These are phyloP conservation scores for Argyresthia albistria DNA, from an alignment of 2,888 invertebrate species.

Conservation along the genomic window DNA sequence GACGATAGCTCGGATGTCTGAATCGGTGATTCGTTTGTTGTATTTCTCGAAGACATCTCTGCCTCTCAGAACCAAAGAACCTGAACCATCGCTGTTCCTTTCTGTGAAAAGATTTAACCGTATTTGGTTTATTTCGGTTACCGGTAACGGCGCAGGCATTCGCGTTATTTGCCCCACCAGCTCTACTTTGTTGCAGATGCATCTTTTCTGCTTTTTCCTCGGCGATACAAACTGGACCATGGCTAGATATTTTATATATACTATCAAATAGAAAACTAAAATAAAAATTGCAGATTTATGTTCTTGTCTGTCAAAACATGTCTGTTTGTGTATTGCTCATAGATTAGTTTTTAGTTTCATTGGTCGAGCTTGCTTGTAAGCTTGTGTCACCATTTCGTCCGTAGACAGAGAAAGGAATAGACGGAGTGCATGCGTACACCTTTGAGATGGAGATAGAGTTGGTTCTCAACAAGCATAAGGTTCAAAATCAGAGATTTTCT, in stretches of 20 bases:
- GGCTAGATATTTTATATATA: not conserved
- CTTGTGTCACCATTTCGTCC: no score
- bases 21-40: constrained; percentile 49
- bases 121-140: constrained; percentile 35
- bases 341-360: no score
- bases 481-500: no score
- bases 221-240: not conserved
- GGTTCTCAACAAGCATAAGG: no score
- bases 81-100: constrained; percentile 68
- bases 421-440: no score
- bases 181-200: constrained; percentile 34
- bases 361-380: no score
- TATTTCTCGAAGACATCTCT: constrained; percentile 57
- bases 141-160: constrained; percentile 18
- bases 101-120: constrained; percentile 52
- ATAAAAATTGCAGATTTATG: not conserved
- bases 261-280: no score
- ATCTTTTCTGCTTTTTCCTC: constrained; percentile 20
- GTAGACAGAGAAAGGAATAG: no score
- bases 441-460: no score
- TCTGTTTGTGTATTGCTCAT: not conserved
- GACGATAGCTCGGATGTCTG: constrained; percentile 63
- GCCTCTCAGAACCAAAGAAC: constrained; percentile 61
- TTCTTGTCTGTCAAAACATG: not conserved
- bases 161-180: constrained; percentile 38